Evolutionary conservation across 2,888 invertebrate genomes (phyloP).

Genomic region (Caenorhabditis afra): DNA sequence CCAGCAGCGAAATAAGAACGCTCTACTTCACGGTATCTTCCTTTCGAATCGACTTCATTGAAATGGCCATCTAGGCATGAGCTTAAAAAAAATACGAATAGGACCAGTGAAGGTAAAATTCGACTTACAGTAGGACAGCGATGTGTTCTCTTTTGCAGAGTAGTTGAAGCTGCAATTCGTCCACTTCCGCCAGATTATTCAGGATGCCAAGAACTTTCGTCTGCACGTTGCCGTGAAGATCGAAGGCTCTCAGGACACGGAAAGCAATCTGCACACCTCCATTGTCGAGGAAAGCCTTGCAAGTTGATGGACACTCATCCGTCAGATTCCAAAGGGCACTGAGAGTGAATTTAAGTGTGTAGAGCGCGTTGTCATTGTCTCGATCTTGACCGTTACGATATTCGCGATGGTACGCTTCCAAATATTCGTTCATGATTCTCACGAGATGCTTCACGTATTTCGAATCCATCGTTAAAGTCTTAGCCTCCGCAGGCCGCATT

Average conservation of each 20-base stretch:
- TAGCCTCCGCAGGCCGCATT: constrained; percentile 86
- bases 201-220: constrained; percentile 87
- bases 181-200: constrained; percentile 88
- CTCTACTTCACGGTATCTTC: constrained; percentile 84
- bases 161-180: constrained; percentile 83
- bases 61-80: constrained; percentile 64
- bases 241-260: constrained; percentile 84
- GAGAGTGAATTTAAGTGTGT: constrained; percentile 87
- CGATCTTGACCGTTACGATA: constrained; percentile 38
- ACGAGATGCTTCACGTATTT: constrained; percentile 83
- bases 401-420: constrained; percentile 47
- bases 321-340: constrained; percentile 89
- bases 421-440: constrained; percentile 60
- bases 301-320: constrained; percentile 87
- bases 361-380: constrained; percentile 82
- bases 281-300: constrained; percentile 85
- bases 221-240: constrained; percentile 85
- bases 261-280: constrained; percentile 86
- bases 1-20: constrained; percentile 85
- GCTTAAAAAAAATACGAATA: constrained; percentile 33
- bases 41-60: constrained; percentile 49
- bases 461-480: constrained; percentile 85
- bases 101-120: too few relatives aligned
- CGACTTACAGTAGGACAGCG: constrained; percentile 53
- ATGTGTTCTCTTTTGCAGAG: constrained; percentile 84